phyloP scores from a whole-genome alignment of 2,113 vertebrate species.

The Pseudorectes ferrugineus region DNA sequence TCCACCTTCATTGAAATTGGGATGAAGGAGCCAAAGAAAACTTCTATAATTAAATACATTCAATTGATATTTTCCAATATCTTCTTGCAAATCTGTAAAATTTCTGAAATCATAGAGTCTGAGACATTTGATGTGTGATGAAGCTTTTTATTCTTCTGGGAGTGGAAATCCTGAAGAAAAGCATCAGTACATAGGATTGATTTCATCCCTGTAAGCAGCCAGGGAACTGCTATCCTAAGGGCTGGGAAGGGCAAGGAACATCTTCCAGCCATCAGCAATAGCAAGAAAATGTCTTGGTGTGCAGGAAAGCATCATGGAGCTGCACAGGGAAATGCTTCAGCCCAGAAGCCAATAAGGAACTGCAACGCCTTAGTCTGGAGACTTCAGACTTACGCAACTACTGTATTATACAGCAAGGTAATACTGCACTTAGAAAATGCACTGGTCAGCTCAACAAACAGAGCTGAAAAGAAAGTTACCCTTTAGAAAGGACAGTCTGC shows the following conservation, averaged over 20 bases:
- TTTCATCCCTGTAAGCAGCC: not conserved
- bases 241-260: not conserved
- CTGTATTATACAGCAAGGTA: not conserved
- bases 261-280: not conserved
- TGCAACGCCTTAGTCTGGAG: not conserved
- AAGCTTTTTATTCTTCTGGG: not conserved
- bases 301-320: not conserved
- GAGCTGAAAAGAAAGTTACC: not conserved
- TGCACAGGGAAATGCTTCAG: not conserved
- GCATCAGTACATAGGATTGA: too few relatives aligned
- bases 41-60: not conserved
- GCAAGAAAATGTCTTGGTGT: not conserved
- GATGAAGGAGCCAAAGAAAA: not conserved
- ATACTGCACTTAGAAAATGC: not conserved
- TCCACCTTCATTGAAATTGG: fast-evolving
- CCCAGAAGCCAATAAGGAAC: not conserved
- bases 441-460: not conserved
- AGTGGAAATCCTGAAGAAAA: not conserved
- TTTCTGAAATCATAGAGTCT: not conserved
- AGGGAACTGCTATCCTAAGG: not conserved
- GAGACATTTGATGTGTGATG: not conserved
- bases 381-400: not conserved
- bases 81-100: not conserved
- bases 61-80: not conserved
- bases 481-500: not conserved